A percentile compares a stretch with the other conserved stretches of the same genome.
Conservation (phyloP, 2,113 vertebrate genomes). For the Tychaedon coryphoeus region DNA sequence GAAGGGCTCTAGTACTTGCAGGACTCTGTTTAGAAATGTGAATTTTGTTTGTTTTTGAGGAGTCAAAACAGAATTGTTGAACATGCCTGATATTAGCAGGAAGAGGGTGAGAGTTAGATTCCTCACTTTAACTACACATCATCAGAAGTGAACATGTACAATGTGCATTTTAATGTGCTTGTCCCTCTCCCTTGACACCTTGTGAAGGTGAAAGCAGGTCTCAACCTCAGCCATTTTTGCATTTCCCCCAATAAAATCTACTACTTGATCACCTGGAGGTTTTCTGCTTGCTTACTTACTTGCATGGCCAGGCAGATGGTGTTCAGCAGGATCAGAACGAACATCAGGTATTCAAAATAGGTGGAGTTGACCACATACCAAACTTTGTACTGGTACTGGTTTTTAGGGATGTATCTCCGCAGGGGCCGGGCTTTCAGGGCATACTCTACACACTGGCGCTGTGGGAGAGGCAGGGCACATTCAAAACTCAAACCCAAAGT, state of each 20-base stretch:
- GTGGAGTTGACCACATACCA: slow-evolving; percentile 99
- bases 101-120: neutral
- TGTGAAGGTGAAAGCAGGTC: neutral
- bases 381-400: slow-evolving; percentile 98
- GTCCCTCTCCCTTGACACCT: neutral
- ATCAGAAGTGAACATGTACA: neutral
- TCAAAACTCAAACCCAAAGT: neutral
- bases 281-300: slow-evolving; percentile 72
- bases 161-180: neutral
- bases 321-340: slow-evolving; percentile 97
- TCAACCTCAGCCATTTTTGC: neutral
- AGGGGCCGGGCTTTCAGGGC: slow-evolving; percentile 94
- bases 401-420: slow-evolving; percentile 96
- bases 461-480: slow-evolving; percentile 1
- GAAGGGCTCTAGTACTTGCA: neutral
- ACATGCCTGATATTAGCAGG: neutral
- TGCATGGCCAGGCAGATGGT: slow-evolving; percentile 99
- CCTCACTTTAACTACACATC: neutral
- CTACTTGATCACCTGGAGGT: neutral
- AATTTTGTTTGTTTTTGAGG: neutral
- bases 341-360: slow-evolving; percentile 99
- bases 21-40: neutral
- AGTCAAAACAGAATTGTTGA: neutral
- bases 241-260: neutral
- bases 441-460: slow-evolving; percentile 98